Conservation (phyloP, 2,113 vertebrate species). For the Neolamprologus ventralis region DNA sequence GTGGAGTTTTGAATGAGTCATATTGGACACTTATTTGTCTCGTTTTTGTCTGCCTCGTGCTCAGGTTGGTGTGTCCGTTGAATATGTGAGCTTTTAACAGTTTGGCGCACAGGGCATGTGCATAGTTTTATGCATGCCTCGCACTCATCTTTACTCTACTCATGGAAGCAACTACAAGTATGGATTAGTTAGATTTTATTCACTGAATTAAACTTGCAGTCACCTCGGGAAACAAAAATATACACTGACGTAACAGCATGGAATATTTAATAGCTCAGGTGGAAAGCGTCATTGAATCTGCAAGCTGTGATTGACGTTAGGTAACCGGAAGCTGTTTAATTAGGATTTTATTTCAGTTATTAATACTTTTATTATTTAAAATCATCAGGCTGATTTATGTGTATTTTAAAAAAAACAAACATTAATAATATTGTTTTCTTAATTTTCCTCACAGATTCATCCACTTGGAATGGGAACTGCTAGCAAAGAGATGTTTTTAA, state of each 20-base stretch:
- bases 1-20: background rate
- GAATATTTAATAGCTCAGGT: background rate
- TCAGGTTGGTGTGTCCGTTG: background rate
- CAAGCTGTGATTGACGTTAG: background rate
- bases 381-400: background rate
- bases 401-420: too few species aligned
- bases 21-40: background rate
- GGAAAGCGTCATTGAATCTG: background rate
- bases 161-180: fast-evolving
- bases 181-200: background rate
- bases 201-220: background rate
- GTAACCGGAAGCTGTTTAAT: background rate
- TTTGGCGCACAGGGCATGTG: background rate
- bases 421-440: background rate
- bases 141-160: background rate
- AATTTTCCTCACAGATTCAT: background rate
- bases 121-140: background rate
- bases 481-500: constrained; percentile 59
- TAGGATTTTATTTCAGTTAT: background rate
- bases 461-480: constrained; percentile 33
- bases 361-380: background rate
- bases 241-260: background rate
- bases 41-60: background rate
- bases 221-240: background rate
- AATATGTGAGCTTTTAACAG: background rate